Evolutionary conservation across 2,113 vertebrate species (phyloP).

Genomic region (Proteles cristata): DNA sequence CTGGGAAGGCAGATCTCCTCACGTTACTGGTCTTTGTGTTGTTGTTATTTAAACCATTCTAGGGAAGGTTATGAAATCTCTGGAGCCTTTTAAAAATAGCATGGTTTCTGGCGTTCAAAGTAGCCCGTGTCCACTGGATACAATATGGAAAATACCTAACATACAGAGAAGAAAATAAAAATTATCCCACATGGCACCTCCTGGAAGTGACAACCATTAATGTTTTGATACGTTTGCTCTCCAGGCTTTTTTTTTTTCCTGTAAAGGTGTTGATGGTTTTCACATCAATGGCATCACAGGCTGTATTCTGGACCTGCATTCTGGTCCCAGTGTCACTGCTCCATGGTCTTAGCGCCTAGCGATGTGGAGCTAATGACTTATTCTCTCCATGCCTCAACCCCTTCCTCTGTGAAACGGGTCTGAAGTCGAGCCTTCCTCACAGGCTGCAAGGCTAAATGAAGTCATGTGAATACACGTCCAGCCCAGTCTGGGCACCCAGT

Average conservation of each 20-base stretch:
- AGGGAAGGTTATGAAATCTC: conserved; percentile 31
- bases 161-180: conserved; percentile 1
- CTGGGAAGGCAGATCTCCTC: not conserved
- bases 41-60: conserved; percentile 19
- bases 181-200: no score
- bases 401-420: not conserved
- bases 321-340: not conserved
- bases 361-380: accelerated
- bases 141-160: not conserved
- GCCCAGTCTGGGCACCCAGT: accelerated
- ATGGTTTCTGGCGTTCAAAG: conserved; percentile 22
- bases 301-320: not conserved
- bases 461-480: accelerated
- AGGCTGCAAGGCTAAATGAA: accelerated
- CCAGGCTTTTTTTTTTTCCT: not conserved
- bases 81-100: conserved; percentile 61
- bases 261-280: accelerated
- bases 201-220: not conserved
- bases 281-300: accelerated
- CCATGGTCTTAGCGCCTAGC: not conserved
- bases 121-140: not conserved
- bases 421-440: accelerated
- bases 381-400: not conserved
- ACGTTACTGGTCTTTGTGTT: not conserved
- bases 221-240: not conserved